Percentiles rank a stretch among this genome's conserved stretches.
These are phyloP conservation scores for Archegozetes longisetosus DNA, from an alignment of 1,140 invertebrate genomes.

Conservation along the genomic window DNA sequence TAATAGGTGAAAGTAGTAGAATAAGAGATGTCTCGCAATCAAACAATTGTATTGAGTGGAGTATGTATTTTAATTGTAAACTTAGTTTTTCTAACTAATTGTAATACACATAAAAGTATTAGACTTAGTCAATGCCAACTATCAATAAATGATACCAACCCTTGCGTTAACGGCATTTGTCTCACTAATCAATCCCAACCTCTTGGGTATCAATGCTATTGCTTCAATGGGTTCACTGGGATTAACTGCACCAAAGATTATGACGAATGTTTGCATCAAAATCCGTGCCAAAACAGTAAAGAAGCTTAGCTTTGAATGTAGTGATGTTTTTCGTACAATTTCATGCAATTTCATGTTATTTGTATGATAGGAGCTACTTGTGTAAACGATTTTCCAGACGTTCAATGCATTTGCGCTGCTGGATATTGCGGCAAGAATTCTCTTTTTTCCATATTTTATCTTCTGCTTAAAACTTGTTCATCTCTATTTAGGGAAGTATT, in stretches of 20 bases:
- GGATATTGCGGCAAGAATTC: background rate
- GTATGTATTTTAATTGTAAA: too few species aligned
- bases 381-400: background rate
- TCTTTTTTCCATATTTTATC: background rate
- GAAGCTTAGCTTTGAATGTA: too few species aligned
- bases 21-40: too few species aligned
- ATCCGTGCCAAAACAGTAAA: conserved; percentile 8
- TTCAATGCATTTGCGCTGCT: background rate
- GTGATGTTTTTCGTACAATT: too few species aligned
- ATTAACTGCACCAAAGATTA: conserved; percentile 78
- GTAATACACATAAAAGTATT: too few species aligned
- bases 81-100: too few species aligned
- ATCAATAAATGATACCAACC: background rate
- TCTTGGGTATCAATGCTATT: conserved; percentile 56
- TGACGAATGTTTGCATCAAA: conserved; percentile 49
- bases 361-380: background rate
- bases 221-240: conserved; percentile 73
- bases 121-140: background rate
- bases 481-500: conserved; percentile 48
- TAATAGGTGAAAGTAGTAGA: too few species aligned
- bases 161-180: background rate
- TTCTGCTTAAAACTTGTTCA: background rate
- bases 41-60: too few species aligned
- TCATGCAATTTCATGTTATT: background rate
- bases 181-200: background rate